Conservation (phyloP, 30 jellyfish, hydroid and myxozoan genomes). For the Chironex yamaguchii region DNA sequence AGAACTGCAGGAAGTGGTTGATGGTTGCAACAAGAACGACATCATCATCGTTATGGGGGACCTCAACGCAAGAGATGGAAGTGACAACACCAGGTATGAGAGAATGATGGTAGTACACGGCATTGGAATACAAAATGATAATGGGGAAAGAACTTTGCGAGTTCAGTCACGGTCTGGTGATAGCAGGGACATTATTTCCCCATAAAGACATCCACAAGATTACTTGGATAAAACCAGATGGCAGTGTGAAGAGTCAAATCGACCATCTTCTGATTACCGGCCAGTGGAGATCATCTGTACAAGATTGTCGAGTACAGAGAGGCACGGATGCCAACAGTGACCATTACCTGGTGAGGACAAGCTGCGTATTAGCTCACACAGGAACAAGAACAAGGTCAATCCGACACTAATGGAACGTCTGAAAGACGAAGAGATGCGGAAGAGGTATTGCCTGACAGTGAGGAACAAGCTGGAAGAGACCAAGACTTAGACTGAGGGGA, state of each 20-base stretch:
- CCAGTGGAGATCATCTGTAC: neutral
- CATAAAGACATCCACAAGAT: neutral
- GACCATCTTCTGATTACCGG: neutral
- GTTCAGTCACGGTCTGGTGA: neutral
- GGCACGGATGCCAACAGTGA: neutral
- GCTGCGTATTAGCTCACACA: neutral
- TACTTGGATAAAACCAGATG: neutral
- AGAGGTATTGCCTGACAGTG: too few relatives aligned
- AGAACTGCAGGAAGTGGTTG: neutral
- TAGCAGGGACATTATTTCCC: neutral
- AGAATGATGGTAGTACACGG: neutral
- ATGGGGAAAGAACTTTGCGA: neutral
- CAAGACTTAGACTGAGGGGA: neutral
- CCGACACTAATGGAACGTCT: neutral
- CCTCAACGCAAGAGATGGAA: neutral
- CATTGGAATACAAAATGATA: neutral
- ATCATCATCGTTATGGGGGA: neutral
- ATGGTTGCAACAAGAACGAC: neutral
- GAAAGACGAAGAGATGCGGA: neutral
- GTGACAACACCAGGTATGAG: neutral
- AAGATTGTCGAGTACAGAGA: neutral
- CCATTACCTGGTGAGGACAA: neutral
- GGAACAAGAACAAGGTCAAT: neutral
- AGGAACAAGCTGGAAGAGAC: neutral
- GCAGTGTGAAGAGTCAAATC: neutral